Base-by-base conservation (phyloP, 1,140 invertebrate species). In the Bombyx mandarina region DNA sequence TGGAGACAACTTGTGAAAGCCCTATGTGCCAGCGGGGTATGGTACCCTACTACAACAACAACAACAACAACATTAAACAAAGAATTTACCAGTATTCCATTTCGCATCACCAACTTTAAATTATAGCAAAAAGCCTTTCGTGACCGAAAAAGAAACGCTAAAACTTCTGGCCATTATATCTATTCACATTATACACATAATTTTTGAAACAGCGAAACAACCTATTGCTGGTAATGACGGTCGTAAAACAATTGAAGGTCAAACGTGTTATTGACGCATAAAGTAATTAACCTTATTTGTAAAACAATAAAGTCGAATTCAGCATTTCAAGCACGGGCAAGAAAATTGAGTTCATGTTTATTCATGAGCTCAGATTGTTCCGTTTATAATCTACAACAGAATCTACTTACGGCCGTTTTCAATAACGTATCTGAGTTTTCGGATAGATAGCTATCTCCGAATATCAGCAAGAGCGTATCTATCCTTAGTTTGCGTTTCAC, bases 281-380 rank as follows among this genome's bases (percentile, higher is more conserved):
- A 18, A 65, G 57, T 35, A 58, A 56, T 43, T 60, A 43, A 60
- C 57, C 52, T 46, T 62, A 61, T 54, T 22, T 7, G 8, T 2
- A 58, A 50, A 48, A 54, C 1, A 45, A 58, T 65, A 67, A 63
- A 52, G 58, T 53, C 50, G n/a, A 62, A 60, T 56, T 58, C 10
- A 52, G 18, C 26, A 44, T 50, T 45, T 50, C 1, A 12, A 54
- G 12, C 45, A 43, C 51, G 43, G 53, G 54, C 47, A 48, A 61
- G 59, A 60, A 60, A 59, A 60, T 52, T 62, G 48, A 68, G 65
- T 64, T 69, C 61, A 75, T 72, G 71, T 77, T 77, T 73, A 78
- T 77, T 74, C 71, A 71, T 71, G 63, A 62, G 54, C 64, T 67
- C 60, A 55, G 66, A 74, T 75, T 74, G 69, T 70, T 67, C 58